Evolutionary conservation across 2,113 vertebrate species (phyloP).

Genomic region (Cottus gobio): DNA sequence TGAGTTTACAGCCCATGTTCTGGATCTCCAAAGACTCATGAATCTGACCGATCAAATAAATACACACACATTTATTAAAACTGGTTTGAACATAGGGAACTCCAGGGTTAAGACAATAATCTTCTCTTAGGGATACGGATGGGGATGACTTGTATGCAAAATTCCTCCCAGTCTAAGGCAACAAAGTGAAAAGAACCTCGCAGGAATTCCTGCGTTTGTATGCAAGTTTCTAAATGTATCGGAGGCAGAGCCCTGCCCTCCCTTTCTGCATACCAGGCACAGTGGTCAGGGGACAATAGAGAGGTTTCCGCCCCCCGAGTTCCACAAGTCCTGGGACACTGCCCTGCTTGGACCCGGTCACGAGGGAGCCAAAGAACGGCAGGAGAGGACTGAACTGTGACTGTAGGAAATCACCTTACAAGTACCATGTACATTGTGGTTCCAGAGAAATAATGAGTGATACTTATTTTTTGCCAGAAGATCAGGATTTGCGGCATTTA

Average conservation of each 20-base stretch:
- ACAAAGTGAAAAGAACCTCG: constrained; percentile 61
- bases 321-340: constrained; percentile 27
- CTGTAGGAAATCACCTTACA: neutral
- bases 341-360: constrained; percentile 16
- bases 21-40: neutral
- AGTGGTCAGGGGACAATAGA: constrained; percentile 73
- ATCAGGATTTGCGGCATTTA: constrained; percentile 1
- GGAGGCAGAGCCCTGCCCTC: constrained; percentile 64
- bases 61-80: neutral
- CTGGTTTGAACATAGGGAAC: neutral
- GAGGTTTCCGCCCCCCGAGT: constrained; percentile 39
- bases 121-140: neutral
- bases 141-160: constrained; percentile 31
- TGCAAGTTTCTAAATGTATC: constrained; percentile 72
- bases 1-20: neutral
- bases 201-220: constrained; percentile 86
- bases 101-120: too few relatives aligned
- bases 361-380: neutral
- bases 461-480: neutral
- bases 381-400: neutral
- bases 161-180: constrained; percentile 37
- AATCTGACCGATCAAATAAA: too few relatives aligned
- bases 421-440: neutral
- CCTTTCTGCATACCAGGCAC: constrained; percentile 72
- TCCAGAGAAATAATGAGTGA: neutral